phyloP scores from a whole-genome alignment of 2,888 invertebrate species.

The Artemia sinica region DNA sequence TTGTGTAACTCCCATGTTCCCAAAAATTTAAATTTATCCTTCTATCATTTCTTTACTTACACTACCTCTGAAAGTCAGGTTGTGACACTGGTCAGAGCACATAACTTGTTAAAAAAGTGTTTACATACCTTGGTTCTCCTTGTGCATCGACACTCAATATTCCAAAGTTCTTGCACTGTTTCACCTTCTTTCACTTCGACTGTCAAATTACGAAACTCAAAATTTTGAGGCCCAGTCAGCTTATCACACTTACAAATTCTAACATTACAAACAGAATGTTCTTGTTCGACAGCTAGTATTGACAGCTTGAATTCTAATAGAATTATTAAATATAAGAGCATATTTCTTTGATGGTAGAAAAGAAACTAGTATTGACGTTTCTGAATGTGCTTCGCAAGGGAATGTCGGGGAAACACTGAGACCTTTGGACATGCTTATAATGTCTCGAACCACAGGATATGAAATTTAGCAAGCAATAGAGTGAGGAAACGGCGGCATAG shows the following conservation, averaged over 20 bases:
- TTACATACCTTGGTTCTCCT: slow-evolving; percentile 11
- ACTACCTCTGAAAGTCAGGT: too few species aligned
- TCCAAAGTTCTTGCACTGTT: neutral
- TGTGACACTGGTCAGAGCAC: too few species aligned
- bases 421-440: too few species aligned
- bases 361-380: slow-evolving; percentile 12
- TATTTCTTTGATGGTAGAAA: neutral
- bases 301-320: neutral
- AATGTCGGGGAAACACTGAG: too few species aligned
- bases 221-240: neutral
- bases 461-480: too few species aligned
- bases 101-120: neutral
- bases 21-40: too few species aligned
- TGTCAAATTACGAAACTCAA: neutral
- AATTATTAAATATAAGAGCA: slow-evolving; percentile 9
- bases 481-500: too few species aligned
- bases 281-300: neutral
- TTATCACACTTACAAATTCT: neutral
- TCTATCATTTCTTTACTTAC: too few species aligned
- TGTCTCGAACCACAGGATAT: too few species aligned
- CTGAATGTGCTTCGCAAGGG: neutral
- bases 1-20: too few species aligned
- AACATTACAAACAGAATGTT: neutral
- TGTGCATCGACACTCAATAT: slow-evolving; percentile 6
- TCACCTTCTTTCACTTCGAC: neutral